phyloP scores from a whole-genome alignment of 2,797 vertebrate genomes.

The Antrozous pallidus region DNA sequence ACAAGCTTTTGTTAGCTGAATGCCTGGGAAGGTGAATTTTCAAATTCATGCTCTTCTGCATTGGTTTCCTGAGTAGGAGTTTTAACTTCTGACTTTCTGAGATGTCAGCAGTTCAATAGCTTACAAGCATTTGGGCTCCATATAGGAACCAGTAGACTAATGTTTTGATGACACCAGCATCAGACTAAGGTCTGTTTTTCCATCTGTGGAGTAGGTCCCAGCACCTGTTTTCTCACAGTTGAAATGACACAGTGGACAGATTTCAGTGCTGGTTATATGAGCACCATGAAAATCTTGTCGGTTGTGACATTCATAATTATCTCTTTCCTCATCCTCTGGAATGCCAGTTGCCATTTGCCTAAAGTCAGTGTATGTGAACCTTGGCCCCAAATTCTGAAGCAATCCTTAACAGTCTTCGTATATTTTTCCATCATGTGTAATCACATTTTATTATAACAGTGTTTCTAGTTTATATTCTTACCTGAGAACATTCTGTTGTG shows the following conservation, averaged over 20 bases:
- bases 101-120: not conserved
- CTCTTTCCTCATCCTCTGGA: slow-evolving; percentile 39
- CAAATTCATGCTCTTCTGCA: not conserved
- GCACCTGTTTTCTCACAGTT: slow-evolving; percentile 73
- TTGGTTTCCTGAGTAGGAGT: not conserved
- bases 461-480: not conserved
- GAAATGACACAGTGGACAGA: not conserved
- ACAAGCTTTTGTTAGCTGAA: not conserved
- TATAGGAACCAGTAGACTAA: not conserved
- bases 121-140: not conserved
- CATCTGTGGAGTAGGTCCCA: not conserved
- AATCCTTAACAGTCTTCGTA: not conserved
- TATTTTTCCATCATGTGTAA: not conserved
- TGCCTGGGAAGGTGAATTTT: slow-evolving; percentile 19
- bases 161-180: not conserved
- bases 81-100: not conserved
- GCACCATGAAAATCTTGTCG: slow-evolving; percentile 59
- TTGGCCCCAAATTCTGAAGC: slow-evolving; percentile 15
- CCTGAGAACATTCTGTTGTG: not conserved
- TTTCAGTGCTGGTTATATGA: slow-evolving; percentile 55
- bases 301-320: not conserved
- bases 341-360: slow-evolving; percentile 19
- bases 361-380: slow-evolving; percentile 4
- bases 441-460: not conserved
- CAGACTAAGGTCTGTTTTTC: slow-evolving; percentile 34